Base-by-base conservation (phyloP, 2,888 invertebrate genomes). In the Andrena minutula region DNA sequence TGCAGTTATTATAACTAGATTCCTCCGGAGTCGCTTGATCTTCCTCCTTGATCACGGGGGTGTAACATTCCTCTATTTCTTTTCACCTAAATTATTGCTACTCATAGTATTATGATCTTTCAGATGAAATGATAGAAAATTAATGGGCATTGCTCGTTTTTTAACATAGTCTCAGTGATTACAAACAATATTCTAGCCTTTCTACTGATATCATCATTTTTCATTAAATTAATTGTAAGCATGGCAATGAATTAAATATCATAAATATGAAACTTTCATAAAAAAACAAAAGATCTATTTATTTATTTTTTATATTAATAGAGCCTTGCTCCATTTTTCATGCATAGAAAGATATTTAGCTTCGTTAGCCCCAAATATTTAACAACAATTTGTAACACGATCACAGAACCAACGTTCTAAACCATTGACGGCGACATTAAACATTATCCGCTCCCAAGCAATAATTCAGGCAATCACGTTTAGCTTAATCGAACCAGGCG, bases 1-100 rank as follows among this genome's bases (percentile, higher is more conserved):
- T 56, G 56, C 56, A 56, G 53, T 56, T 26, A 23, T 56, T 56
- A 56, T 56, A 56, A 56, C 53, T 56, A 56, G 53, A 56, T 56
- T 56, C 53, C 53, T 56, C 23, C 10, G 23, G 56, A 56, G 56
- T 23, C 56, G 56, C 56, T 56, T 56, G 23, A 26, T 56, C 56
- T 26, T 56, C 23, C 23, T 10, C 3, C 26, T 26, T 56, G 20
- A 47, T 26, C 3, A 26, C 10, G 56, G 12, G 10, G 49, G 49
- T 26, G 49, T 49, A 65, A 28, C 65, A 65, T 26, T 65, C 49
- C 41, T 47, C 26, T 65, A 23, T 65, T 26, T 56, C 26, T 56
- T 56, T 26, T 23, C 23, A 12, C 23, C 56, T 23, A 20, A n/a
- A 53, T 53, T 53, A 20, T 20, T 23, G 3, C 20, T 53, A 20